These are phyloP conservation scores for Vulpes ferrilata DNA, from an alignment of 2,113 vertebrate genomes.

Conservation along the genomic window DNA sequence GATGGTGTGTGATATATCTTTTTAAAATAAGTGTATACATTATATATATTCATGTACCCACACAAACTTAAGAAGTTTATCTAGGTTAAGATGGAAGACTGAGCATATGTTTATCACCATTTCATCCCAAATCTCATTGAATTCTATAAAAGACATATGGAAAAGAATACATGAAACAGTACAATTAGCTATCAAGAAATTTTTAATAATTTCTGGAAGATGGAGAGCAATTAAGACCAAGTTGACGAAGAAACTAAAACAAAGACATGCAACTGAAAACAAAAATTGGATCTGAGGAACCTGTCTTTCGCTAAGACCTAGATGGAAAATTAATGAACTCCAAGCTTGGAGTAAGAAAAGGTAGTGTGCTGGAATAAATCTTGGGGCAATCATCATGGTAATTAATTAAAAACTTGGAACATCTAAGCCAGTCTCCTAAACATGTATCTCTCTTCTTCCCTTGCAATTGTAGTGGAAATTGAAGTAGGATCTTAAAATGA, in stretches of 20 bases:
- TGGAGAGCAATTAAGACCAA: not conserved
- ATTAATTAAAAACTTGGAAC: not conserved
- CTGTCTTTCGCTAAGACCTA: not conserved
- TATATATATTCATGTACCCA: not conserved
- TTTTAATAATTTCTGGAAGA: not conserved
- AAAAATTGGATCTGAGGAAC: not conserved
- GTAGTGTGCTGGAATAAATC: not conserved
- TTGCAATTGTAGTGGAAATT: not conserved
- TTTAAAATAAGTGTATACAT: not conserved
- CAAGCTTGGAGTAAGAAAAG: not conserved
- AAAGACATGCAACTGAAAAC: not conserved
- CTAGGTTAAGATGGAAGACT: not conserved
- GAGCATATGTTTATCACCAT: not conserved
- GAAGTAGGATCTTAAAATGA: constrained; percentile 24
- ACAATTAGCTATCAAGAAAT: not conserved
- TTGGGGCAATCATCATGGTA: not conserved
- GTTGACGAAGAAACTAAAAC: not conserved
- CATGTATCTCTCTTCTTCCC: not conserved
- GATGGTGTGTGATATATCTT: not conserved
- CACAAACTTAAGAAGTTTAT: not conserved
- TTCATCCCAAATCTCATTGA: not conserved
- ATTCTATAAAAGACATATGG: not conserved
- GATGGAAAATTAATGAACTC: not conserved
- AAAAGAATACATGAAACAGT: not conserved
- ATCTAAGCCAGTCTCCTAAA: not conserved